Evolutionary conservation across 2,888 invertebrate species (phyloP).

Genomic region (Perdita meconis): DNA sequence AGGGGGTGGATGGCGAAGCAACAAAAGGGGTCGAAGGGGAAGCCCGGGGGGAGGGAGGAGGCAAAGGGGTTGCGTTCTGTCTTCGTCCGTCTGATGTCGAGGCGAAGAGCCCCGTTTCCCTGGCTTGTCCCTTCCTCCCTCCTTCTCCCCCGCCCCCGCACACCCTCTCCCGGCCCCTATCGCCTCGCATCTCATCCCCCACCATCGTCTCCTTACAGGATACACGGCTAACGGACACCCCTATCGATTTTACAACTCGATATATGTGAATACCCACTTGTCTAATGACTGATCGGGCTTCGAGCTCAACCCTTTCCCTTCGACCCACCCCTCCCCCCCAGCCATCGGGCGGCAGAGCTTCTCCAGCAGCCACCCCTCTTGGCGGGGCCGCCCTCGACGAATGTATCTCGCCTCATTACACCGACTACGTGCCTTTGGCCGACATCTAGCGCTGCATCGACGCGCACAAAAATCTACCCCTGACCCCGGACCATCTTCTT

Average conservation of each 20-base stretch:
- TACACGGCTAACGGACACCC: slow-evolving; percentile 84
- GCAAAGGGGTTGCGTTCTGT: slow-evolving; percentile 65
- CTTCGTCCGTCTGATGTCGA: slow-evolving; percentile 66
- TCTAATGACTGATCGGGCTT: slow-evolving; percentile 84
- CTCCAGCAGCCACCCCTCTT: slow-evolving; percentile 61
- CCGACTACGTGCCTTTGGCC: slow-evolving; percentile 75
- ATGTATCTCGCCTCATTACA: slow-evolving; percentile 81
- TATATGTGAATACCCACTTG: slow-evolving; percentile 84
- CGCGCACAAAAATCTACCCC: slow-evolving; percentile 72
- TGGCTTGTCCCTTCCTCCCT: slow-evolving; percentile 46
- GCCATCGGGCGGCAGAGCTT: slow-evolving; percentile 66
- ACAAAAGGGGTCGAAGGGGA: slow-evolving; percentile 84
- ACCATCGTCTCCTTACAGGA: slow-evolving; percentile 81
- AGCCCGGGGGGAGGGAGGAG: slow-evolving; percentile 69
- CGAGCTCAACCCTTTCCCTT: slow-evolving; percentile 81
- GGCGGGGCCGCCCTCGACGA: slow-evolving; percentile 62
- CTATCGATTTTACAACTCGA: slow-evolving; percentile 85
- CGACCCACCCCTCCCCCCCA: slow-evolving; percentile 59
- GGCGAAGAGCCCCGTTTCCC: slow-evolving; percentile 62
- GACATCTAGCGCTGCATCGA: slow-evolving; percentile 74
- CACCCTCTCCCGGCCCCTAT: slow-evolving; percentile 51
- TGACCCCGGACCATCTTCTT: slow-evolving; percentile 56
- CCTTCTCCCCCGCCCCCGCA: slow-evolving; percentile 1
- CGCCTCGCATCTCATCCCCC: slow-evolving; percentile 81
- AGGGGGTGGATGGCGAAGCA: slow-evolving; percentile 80